Base-by-base conservation (phyloP, 1,140 invertebrate genomes). In the Ectropis grisescens region DNA sequence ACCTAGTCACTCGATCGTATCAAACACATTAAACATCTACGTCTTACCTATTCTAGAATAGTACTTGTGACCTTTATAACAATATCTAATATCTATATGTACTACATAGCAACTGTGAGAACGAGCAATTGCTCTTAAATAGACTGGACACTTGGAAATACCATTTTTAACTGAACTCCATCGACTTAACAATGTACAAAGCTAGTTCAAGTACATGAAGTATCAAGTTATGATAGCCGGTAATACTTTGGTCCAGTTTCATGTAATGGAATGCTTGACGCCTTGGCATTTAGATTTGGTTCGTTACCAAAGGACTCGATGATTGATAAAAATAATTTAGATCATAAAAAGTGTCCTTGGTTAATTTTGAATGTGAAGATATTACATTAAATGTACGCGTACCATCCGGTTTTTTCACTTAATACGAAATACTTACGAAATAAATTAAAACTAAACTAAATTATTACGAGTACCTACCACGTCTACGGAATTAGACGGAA, bases 21-120 rank as follows among this genome's bases (percentile, higher is more conserved):
- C n/a, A n/a, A n/a, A n/a, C n/a, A n/a, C n/a, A n/a, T n/a, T n/a
- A n/a, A n/a, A n/a, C n/a, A n/a, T n/a, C n/a, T n/a, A n/a, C n/a
- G n/a, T n/a, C n/a, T n/a, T n/a, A n/a, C n/a, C n/a, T n/a, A n/a
- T n/a, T n/a, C n/a, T n/a, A n/a, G n/a, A n/a, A n/a, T n/a, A n/a
- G n/a, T n/a, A n/a, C n/a, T 19, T 19, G 3, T 19, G 46, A 48
- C 46, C 46, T 48, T 48, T 48, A 40, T 8, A 23, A 11, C n/a
- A 19, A n/a, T 4, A 19, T 19, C 16, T 42, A 32, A 37, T 40
- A 39, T 38, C 25, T 43, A 35, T 43, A 19, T n/a, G n/a, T n/a
- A n/a, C n/a, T n/a, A n/a, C n/a, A n/a, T n/a, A 27, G 27, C 7
- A 33, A 35, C 40, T 48, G 46, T 48, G 46, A 37, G 46, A 48